Evolutionary conservation across 2,888 invertebrate species (phyloP).

Genomic region (Cryptocheilus praepositus): DNA sequence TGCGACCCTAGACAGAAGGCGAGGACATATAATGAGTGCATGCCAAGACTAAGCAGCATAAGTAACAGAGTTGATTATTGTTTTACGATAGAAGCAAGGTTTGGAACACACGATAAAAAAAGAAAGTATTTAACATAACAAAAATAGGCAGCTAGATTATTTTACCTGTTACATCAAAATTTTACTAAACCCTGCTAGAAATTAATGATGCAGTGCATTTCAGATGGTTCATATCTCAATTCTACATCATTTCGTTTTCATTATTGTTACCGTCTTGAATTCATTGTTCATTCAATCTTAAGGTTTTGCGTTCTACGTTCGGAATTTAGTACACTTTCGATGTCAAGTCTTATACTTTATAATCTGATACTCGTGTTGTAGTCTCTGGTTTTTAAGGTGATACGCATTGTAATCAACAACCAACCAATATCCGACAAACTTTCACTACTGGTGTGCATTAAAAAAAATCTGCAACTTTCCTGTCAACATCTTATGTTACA

Average conservation of each 20-base stretch:
- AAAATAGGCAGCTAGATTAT: constrained; percentile 63
- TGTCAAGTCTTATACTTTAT: constrained; percentile 43
- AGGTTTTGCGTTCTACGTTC: constrained; percentile 8
- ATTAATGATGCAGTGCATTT: not conserved
- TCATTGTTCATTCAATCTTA: constrained; percentile 31
- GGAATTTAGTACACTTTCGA: constrained; percentile 28
- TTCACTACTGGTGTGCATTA: constrained; percentile 58
- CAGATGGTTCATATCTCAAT: constrained; percentile 18
- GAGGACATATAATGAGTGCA: constrained; percentile 55
- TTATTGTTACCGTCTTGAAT: too few relatives aligned
- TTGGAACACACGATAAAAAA: constrained; percentile 45
- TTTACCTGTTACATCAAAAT: constrained; percentile 26
- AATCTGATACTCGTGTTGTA: constrained; percentile 56
- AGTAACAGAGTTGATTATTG: constrained; percentile 55
- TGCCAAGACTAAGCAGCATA: constrained; percentile 59
- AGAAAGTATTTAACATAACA: constrained; percentile 56
- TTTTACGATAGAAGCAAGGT: constrained; percentile 54
- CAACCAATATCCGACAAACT: constrained; percentile 52
- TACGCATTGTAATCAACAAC: constrained; percentile 60
- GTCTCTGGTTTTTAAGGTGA: constrained; percentile 57
- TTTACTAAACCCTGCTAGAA: not conserved
- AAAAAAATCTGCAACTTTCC: constrained; percentile 55
- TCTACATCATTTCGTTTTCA: constrained; percentile 27
- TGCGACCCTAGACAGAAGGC: constrained; percentile 49
- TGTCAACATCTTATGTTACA: constrained; percentile 70